These are phyloP conservation scores for Crocidura indochinensis DNA, from an alignment of 2,797 vertebrate genomes.

Conservation along the genomic window DNA sequence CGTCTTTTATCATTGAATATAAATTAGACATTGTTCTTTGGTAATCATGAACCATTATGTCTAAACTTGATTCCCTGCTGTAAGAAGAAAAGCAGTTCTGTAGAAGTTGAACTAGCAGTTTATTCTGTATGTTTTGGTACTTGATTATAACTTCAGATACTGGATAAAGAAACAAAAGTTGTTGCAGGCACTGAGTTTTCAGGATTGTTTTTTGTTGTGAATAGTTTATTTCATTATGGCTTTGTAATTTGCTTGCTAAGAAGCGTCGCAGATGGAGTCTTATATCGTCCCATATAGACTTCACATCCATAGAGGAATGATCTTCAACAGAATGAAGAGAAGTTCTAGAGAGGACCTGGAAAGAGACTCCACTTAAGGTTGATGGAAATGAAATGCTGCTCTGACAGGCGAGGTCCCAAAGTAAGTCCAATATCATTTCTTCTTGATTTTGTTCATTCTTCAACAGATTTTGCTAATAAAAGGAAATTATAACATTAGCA, in stretches of 20 bases:
- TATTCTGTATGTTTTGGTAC: constrained; percentile 94
- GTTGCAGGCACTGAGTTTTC: constrained; percentile 92
- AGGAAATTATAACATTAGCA: constrained; percentile 84
- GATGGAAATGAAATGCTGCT: constrained; percentile 93
- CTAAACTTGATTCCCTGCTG: constrained; percentile 92
- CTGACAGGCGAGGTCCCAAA: constrained; percentile 94
- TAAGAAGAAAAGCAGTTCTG: constrained; percentile 89
- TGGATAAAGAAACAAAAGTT: constrained; percentile 95
- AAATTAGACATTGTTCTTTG: constrained; percentile 90
- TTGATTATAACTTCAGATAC: constrained; percentile 93
- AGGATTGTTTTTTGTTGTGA: constrained; percentile 88
- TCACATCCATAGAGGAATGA: constrained; percentile 91
- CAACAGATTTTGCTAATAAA: constrained; percentile 94
- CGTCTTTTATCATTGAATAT: constrained; percentile 92
- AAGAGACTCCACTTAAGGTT: constrained; percentile 85
- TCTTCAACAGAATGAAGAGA: constrained; percentile 94
- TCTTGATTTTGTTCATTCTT: constrained; percentile 94
- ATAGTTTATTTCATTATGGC: constrained; percentile 79
- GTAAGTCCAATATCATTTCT: constrained; percentile 93
- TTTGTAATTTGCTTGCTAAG: constrained; percentile 93
- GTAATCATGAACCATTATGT: constrained; percentile 90
- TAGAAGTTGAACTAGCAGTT: constrained; percentile 90
- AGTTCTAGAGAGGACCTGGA: constrained; percentile 88
- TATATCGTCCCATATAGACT: constrained; percentile 95
- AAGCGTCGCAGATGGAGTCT: constrained; percentile 94